These are phyloP conservation scores for Origma solitaria DNA, from an alignment of 2,113 vertebrate species.

Conservation along the genomic window DNA sequence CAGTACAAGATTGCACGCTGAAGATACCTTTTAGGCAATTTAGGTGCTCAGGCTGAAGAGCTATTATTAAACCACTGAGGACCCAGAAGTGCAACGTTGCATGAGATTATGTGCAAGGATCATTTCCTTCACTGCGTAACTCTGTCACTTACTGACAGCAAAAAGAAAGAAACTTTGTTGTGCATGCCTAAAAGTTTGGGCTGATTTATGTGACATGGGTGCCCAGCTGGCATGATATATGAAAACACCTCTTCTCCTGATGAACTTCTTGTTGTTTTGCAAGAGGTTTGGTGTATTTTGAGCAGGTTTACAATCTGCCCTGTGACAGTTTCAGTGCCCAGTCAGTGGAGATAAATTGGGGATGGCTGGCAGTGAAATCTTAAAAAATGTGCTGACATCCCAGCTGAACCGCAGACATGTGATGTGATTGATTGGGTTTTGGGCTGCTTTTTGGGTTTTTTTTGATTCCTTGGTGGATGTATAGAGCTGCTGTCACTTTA, in stretches of 20 bases:
- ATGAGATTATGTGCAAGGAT: constrained; percentile 75
- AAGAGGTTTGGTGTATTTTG: constrained; percentile 15
- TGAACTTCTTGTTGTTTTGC: constrained; percentile 23
- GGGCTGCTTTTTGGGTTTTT: too few relatives aligned
- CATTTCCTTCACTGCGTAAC: constrained; percentile 72
- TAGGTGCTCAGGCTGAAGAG: constrained; percentile 41
- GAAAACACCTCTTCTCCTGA: constrained; percentile 30
- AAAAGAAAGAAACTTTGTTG: constrained; percentile 33
- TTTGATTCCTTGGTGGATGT: not conserved
- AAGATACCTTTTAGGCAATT: constrained; percentile 41
- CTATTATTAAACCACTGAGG: constrained; percentile 68
- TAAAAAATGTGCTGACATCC: constrained; percentile 75
- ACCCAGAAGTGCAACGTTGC: constrained; percentile 75
- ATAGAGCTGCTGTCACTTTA: constrained; percentile 54
- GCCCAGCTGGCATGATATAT: constrained; percentile 41
- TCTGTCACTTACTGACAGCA: constrained; percentile 19
- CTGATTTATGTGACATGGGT: constrained; percentile 38
- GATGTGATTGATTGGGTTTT: constrained; percentile 70
- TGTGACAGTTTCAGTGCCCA: not conserved
- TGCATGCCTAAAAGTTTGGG: constrained; percentile 17
- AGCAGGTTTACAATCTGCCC: constrained; percentile 44
- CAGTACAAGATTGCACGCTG: not conserved
- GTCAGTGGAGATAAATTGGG: constrained; percentile 59
- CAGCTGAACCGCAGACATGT: constrained; percentile 65
- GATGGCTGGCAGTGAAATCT: constrained; percentile 52